Evolutionary conservation across 2,888 invertebrate species (phyloP).

Genomic region (Blera fallax): DNA sequence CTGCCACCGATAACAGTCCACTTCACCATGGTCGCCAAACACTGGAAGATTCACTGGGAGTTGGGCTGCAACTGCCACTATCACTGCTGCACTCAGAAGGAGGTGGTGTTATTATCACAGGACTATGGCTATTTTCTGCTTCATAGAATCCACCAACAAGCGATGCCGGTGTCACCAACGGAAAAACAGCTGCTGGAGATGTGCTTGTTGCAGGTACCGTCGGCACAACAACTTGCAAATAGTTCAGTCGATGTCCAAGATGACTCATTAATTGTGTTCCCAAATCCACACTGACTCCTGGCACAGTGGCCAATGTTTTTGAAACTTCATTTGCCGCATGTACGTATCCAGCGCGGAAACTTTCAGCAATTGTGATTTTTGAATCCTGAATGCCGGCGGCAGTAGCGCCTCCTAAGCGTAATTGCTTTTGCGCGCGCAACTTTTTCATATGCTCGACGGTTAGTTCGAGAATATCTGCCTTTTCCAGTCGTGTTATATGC

Average conservation of each 20-base stretch:
- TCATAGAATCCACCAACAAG: conserved; percentile 55
- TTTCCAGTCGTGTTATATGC: conserved; percentile 94
- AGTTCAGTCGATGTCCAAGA: conserved; percentile 91
- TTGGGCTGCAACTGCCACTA: conserved; percentile 80
- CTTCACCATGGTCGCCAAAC: conserved; percentile 81
- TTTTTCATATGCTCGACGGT: conserved; percentile 94
- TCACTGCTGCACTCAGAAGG: conserved; percentile 81
- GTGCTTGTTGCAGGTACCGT: conserved; percentile 73
- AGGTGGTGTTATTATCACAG: conserved; percentile 79
- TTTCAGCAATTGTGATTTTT: conserved; percentile 84
- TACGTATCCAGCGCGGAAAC: conserved; percentile 94
- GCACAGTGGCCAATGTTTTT: conserved; percentile 91
- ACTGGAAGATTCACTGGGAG: conserved; percentile 79
- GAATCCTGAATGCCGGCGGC: conserved; percentile 74
- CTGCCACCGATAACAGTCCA: not conserved
- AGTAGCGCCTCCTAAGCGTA: conserved; percentile 79
- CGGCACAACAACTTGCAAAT: conserved; percentile 81
- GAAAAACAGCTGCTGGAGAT: conserved; percentile 32
- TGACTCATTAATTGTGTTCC: conserved; percentile 96
- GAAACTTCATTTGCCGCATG: conserved; percentile 95
- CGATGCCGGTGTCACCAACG: conserved; percentile 27
- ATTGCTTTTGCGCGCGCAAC: conserved; percentile 88
- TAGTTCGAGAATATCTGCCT: conserved; percentile 94
- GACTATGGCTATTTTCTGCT: conserved; percentile 73
- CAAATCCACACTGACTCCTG: conserved; percentile 92